Evolutionary conservation across 2,113 vertebrate genomes (phyloP), one percentile per base, ranked within the genome.

Genomic region (Alligator sinensis): DNA sequence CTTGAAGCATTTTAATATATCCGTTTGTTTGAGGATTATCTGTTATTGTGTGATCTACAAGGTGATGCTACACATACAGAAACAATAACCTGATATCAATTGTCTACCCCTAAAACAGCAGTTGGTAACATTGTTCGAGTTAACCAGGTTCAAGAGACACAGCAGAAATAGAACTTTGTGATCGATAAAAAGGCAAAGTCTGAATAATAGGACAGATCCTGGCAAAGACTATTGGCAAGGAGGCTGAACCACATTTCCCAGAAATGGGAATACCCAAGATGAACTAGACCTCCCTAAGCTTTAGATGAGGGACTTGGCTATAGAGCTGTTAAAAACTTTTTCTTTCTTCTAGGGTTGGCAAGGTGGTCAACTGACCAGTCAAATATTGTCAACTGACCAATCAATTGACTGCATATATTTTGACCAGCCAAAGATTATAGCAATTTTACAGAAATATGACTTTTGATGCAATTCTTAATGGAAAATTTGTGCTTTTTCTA

Each of bases 171-270:
- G 74, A 59, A 47, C 38, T 25, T 5, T 38, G 1, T 5, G 58
- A 62, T 54, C 84, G 1, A 72, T 72, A 30, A 68, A 91, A 24
- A 86, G 22, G 60, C 13, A 82, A 74, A 15, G 62, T 80, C 0
- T 68, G 22, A 78, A 85, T 77, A 81, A 72, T 21, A 70, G n/a
- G 66, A 12, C n/a, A 38, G 30, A 22, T 92, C 1, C 0, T 90
- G 89, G 58, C 19, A 84, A 80, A 75, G 17, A 24, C 90, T 5
- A 15, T 12, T 80, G 61, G 30, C 61, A 94, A 79, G 75, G 78
- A 87, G 91, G 87, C 17, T 47, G 47, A 47, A 47, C 47, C 7
- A 9, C 47, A 47, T 47, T 47, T 47, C 47, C 47, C 47, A 47
- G 47, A 47, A 47, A 47, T 47, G 47, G 47, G 47, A 47, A 47